Evolutionary conservation across 2,113 vertebrate species (phyloP).

Genomic region (Coryphaenoides rupestris): DNA sequence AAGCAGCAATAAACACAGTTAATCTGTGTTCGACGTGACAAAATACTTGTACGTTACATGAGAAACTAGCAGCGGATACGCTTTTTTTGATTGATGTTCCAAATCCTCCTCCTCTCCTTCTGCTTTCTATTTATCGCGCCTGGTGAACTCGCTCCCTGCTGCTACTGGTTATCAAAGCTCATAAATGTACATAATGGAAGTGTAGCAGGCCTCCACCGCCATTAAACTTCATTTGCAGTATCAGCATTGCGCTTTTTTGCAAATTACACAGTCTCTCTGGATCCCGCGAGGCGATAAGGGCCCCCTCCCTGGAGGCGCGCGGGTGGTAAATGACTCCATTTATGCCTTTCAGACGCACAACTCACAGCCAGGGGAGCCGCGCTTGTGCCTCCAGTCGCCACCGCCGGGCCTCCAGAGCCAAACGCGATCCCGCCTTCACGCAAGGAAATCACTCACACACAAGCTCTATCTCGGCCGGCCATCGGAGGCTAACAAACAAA

Average conservation of each 20-base stretch:
- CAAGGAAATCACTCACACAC: conserved; percentile 23
- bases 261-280: conserved; percentile 72
- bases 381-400: conserved; percentile 39
- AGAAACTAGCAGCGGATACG: conserved; percentile 46
- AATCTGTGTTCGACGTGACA: conserved; percentile 44
- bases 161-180: conserved; percentile 60
- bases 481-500: conserved; percentile 69
- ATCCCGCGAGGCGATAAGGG: conserved; percentile 64
- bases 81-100: conserved; percentile 44
- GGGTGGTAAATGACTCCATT: conserved; percentile 69
- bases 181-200: conserved; percentile 62
- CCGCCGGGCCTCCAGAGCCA: conserved; percentile 24
- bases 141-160: conserved; percentile 46
- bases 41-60: conserved; percentile 62
- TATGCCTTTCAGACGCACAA: conserved; percentile 64
- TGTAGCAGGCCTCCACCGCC: conserved; percentile 65
- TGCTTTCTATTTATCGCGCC: conserved; percentile 1
- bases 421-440: conserved; percentile 43
- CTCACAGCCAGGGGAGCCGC: conserved; percentile 54
- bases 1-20: background rate
- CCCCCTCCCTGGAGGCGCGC: conserved; percentile 46
- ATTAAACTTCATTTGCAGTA: conserved; percentile 77
- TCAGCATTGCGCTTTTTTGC: conserved; percentile 68
- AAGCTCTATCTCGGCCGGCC: conserved; percentile 64
- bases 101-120: conserved; percentile 42